Percentiles rank a stretch among this genome's conserved stretches.
Evolutionary conservation across 1,140 invertebrate genomes (phyloP).

Genomic region (Drosophila mayri): DNA sequence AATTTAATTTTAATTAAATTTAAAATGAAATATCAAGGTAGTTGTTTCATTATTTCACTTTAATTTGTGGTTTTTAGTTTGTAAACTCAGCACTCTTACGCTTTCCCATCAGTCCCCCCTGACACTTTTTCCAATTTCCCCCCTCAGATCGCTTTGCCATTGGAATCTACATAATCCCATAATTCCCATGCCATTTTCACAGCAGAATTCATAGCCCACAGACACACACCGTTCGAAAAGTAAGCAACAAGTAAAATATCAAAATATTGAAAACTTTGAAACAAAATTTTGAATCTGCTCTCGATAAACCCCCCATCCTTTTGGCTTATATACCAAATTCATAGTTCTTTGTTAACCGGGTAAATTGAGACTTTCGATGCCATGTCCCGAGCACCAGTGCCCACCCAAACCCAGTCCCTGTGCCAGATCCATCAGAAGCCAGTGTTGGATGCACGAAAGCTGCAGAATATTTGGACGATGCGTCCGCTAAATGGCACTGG

Average conservation of each 20-base stretch:
- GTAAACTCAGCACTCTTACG: too few species aligned
- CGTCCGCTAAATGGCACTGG: slow-evolving; percentile 54
- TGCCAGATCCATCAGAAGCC: background rate
- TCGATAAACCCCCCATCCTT: too few species aligned
- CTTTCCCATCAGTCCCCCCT: too few species aligned
- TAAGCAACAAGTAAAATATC: slow-evolving; percentile 2
- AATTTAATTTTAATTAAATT: too few species aligned
- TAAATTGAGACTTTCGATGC: too few species aligned
- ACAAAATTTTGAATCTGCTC: background rate
- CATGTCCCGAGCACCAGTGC: background rate
- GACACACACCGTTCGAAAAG: background rate
- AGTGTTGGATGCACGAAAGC: background rate
- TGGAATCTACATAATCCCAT: background rate
- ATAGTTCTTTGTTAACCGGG: background rate
- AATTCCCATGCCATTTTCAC: slow-evolving; percentile 20
- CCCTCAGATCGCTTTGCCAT: background rate
- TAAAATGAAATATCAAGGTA: too few species aligned
- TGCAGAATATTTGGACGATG: slow-evolving; percentile 56
- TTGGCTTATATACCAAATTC: slow-evolving; percentile 16
- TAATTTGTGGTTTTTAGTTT: too few species aligned
- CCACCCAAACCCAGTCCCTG: background rate
- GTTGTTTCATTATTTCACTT: too few species aligned
- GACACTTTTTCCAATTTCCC: too few species aligned
- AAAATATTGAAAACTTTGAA: slow-evolving; percentile 2
- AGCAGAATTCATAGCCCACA: slow-evolving; percentile 17